Base-by-base conservation (phyloP, 2,113 vertebrate genomes). In the Gadus chalcogrammus region DNA sequence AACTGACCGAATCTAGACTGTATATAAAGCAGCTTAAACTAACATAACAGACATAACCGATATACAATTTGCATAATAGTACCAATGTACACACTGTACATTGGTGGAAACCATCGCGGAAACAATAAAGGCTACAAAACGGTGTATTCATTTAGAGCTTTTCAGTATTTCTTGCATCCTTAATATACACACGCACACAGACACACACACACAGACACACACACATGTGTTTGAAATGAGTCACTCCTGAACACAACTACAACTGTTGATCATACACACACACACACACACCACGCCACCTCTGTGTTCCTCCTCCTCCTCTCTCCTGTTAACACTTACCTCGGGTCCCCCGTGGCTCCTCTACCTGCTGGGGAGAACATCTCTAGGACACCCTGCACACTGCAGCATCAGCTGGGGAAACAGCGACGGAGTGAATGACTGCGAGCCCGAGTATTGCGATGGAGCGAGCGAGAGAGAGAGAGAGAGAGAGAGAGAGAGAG, bases 291-390 rank as follows among this genome's bases (percentile, higher is more conserved):
- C 73, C 63, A 72, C 22, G 67, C 71, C 62, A 15, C 62, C 72
- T 60, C 16, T 53, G 17, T 48, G 8, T 56, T 27, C 58, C 24
- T 62, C 31, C 61, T 64, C 42, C 42, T 48, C 42, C 5, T 48
- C 42, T 48, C 42, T 48, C 42, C 42, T 48, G 35, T 67, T 64
- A 71, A 71, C 58, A 68, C 81, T 84, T 82, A 89, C 88, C 88
- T 88, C 27, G 85, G 58, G 72, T 89, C 86, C 68, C 78, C 84
- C 75, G 84, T 61, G 27, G 85, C 76, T 73, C 75, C 86, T 79
- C 85, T 89, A 62, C 75, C 82, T 78, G 79, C 82, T 70, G 86
- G 88, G 70, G 65, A 81, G 83, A 89, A 89, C 88, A 89, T 89
- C 83, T 85, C 69, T 53, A 71, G 70, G 76, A 31, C 73, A 75